Evolutionary conservation across 2,113 vertebrate genomes (phyloP).

Genomic region (Phainopepla nitens): DNA sequence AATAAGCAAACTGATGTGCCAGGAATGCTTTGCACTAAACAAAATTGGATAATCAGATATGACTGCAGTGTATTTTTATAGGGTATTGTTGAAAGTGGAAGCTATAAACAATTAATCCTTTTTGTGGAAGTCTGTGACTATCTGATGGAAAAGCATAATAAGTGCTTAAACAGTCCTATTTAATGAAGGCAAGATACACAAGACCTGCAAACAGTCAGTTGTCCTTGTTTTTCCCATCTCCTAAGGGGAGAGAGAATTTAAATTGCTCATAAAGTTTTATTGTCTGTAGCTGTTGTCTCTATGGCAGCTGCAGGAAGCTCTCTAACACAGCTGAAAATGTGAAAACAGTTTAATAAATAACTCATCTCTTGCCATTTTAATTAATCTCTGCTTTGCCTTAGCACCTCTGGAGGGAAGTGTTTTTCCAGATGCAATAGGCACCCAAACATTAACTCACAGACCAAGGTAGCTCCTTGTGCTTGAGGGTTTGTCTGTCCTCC

Average conservation of each 20-base stretch:
- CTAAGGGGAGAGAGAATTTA: slow-evolving; percentile 27
- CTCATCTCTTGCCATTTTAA: background rate
- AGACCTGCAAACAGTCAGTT: slow-evolving; percentile 33
- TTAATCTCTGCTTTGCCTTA: background rate
- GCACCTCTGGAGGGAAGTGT: background rate
- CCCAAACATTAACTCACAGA: background rate
- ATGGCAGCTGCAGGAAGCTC: slow-evolving; percentile 35
- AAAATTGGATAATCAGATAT: slow-evolving; percentile 29
- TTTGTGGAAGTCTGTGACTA: background rate
- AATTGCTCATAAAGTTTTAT: slow-evolving; percentile 58
- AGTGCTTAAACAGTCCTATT: slow-evolving; percentile 19
- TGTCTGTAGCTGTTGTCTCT: slow-evolving; percentile 56
- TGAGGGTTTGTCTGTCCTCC: background rate
- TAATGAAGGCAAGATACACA: slow-evolving; percentile 35
- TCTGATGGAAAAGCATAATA: slow-evolving; percentile 27
- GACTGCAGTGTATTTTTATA: slow-evolving; percentile 42
- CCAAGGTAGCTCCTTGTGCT: background rate
- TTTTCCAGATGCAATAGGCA: background rate
- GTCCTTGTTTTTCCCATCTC: slow-evolving; percentile 30
- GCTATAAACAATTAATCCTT: slow-evolving; percentile 46
- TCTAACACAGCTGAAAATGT: background rate
- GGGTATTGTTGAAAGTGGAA: slow-evolving; percentile 37
- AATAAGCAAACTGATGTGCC: background rate
- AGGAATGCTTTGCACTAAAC: background rate
- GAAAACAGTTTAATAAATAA: slow-evolving; percentile 38